Evolutionary conservation across 1,140 invertebrate species (phyloP), one percentile per base, ranked within the genome.

Genomic region (Ruditapes philippinarum): DNA sequence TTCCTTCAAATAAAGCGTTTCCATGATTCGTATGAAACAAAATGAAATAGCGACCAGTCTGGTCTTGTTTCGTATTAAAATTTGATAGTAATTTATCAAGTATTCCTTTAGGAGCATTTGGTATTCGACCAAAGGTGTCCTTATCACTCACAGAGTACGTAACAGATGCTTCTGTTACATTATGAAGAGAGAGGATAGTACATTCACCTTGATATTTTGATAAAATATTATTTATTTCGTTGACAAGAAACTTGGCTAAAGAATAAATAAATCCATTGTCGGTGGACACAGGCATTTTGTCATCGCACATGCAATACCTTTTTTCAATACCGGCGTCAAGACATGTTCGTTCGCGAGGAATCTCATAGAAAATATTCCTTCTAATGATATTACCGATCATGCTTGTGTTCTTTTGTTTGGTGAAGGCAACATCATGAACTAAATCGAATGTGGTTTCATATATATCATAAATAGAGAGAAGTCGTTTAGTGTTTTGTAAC

Each of bases 1-100:
- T 94, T 0, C 91, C 94, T 78, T 96, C 95, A 87, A 96, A 94
- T 42, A 92, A 42, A 5, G 91, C 95, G 12, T 89, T 65, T 19
- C 95, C 94, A n/a, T 95, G 95, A 9, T 54, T 38, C 0, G 93
- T 94, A 25, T 57, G 45, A 31, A 96, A 57, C 11, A 91, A 91
- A 40, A 96, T 78, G 65, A 68, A 40, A 78, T 89, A 91, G 22
- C 78, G 84, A 25, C 79, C 68, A 25, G 51, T 51, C 38, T 49
- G 38, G 22, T 73, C 38, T n/a, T n/a, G n/a, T n/a, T n/a, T n/a
- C n/a, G n/a, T n/a, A n/a, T n/a, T n/a, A n/a, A n/a, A n/a, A n/a
- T n/a, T n/a, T n/a, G n/a, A n/a, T n/a, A 76, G 76, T 74, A 36
- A 85, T 38, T 28, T 92, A 91, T 80, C 92, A 38, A 91, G 87